Evolutionary conservation across 37 sponge, comb jelly and placozoan genomes (phyloP).

Genomic region (Halichondria panicea): DNA sequence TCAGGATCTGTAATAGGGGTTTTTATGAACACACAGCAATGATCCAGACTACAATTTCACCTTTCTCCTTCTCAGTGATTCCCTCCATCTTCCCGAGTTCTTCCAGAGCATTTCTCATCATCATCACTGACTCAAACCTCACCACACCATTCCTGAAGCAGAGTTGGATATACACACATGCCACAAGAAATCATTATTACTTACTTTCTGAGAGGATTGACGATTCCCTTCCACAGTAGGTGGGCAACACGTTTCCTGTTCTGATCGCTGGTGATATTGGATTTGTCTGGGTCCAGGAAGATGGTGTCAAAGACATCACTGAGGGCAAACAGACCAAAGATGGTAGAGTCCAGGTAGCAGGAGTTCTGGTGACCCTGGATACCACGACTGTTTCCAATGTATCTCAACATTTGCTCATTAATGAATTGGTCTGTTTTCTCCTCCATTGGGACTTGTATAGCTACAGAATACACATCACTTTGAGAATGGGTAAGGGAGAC

Average conservation of each 20-base stretch:
- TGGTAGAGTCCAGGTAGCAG: constrained; percentile 95
- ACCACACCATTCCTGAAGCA: constrained; percentile 79
- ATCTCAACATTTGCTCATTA: neutral
- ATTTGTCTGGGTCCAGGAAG: constrained; percentile 28
- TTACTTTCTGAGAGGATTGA: constrained; percentile 83
- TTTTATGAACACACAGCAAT: neutral
- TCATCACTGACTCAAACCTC: constrained; percentile 77
- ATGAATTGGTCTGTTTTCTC: constrained; percentile 1
- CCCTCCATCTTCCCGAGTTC: constrained; percentile 75
- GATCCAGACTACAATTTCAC: constrained; percentile 13
- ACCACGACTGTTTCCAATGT: constrained; percentile 63
- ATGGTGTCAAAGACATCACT: constrained; percentile 75
- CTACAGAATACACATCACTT: too few species aligned
- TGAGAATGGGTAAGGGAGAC: neutral
- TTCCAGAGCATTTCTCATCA: constrained; percentile 54
- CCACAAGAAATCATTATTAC: neutral
- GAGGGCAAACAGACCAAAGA: constrained; percentile 94
- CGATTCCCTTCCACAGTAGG: constrained; percentile 71
- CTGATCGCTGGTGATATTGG: neutral
- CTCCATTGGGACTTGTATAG: too few species aligned
- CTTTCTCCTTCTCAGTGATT: constrained; percentile 76
- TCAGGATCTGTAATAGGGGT: constrained; percentile 87
- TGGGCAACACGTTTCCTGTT: constrained; percentile 4
- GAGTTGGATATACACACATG: too few species aligned
- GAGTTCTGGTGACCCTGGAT: constrained; percentile 98